Base-by-base conservation (phyloP, 2,888 invertebrate genomes). In the Anagyrus pseudococci region DNA sequence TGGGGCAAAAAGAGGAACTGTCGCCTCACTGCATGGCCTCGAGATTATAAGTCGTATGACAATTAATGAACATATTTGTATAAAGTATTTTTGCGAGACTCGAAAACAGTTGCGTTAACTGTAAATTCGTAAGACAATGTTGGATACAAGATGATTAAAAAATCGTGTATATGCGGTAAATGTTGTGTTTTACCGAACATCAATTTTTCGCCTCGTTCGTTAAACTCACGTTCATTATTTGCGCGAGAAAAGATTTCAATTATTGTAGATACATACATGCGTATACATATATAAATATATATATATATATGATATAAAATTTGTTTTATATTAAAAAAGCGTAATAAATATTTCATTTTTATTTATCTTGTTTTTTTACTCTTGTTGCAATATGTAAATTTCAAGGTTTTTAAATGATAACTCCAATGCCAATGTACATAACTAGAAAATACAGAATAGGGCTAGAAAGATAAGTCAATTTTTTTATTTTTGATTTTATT, bases 261-360 rank as follows among this genome's bases (percentile, higher is more conserved):
- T 66, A 60, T 59, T 66, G 66, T 66, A 68, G 68, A 69, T 66
- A 69, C 53, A 66, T 60, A 62, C 56, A 61, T 52, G 46, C 43
- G 66, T 52, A 64, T 48, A 62, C 41, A 56, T 50, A 56, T 57
- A 65, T 67, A 67, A 59, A 54, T 33, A 55, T 25, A 50, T n/a
- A 54, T 58, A 69, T 70, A 67, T 69, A 68, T 64, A 67, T 65
- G 58, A 67, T 68, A 70, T 66, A 67, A 66, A 64, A 67, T 67
- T 69, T 68, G 62, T 69, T 65, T 67, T 68, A 65, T 68, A 68
- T 70, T 64, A 64, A 68, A 64, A 69, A 63, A 67, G 59, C 58
- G 55, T 69, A 72, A 69, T 69, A 70, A 71, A 70, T 69, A 68
- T 64, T 67, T 62, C 62, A 67, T 67, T 67, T 65, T 67, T 65